Evolutionary conservation across 2,797 vertebrate genomes (phyloP), one percentile per base, ranked within the genome.

Genomic region (Rhinophrynus dorsalis): DNA sequence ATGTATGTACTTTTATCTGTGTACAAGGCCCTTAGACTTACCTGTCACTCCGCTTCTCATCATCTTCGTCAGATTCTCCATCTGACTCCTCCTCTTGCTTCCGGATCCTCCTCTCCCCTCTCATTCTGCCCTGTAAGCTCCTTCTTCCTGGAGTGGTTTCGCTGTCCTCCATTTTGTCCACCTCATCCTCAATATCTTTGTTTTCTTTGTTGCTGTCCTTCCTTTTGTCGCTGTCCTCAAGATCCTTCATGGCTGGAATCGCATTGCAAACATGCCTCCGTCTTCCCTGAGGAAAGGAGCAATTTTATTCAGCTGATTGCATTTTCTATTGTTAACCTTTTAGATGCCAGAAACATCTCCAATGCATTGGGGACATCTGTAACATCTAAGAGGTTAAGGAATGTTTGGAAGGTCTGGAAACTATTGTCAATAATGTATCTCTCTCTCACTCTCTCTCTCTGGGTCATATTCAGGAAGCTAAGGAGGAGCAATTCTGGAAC

Each of bases 1-100:
- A n/a, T n/a, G n/a, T n/a, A n/a, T n/a, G n/a, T n/a, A n/a, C n/a
- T n/a, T n/a, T n/a, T n/a, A n/a, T n/a, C n/a, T n/a, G n/a, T n/a
- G n/a, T n/a, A n/a, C n/a, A n/a, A n/a, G n/a, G n/a, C n/a, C 10
- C 3, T 54, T 32, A 3, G 26, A 63, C 65, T 78, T 78, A 86
- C 85, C 83, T 85, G 62, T 88, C 90, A 68, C 78, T 37, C 6
- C 26, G 12, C 7, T 65, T 33, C 81, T 87, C 74, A 30, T 92
- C 92, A 63, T 95, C 94, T 40, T 86, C 85, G 56, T 94, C 93
- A 1, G 91, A 94, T 0, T 96, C 95, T 2, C 96, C 96, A 3
- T 87, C 92, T 54, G 96, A 95, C 75, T 85, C 88, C 76, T 86
- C 89, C 21, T 96, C 95, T 70, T 84, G 88, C 38, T 86, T 89